Evolutionary conservation across 2,113 vertebrate genomes (phyloP).

Genomic region (Penelope pileata): DNA sequence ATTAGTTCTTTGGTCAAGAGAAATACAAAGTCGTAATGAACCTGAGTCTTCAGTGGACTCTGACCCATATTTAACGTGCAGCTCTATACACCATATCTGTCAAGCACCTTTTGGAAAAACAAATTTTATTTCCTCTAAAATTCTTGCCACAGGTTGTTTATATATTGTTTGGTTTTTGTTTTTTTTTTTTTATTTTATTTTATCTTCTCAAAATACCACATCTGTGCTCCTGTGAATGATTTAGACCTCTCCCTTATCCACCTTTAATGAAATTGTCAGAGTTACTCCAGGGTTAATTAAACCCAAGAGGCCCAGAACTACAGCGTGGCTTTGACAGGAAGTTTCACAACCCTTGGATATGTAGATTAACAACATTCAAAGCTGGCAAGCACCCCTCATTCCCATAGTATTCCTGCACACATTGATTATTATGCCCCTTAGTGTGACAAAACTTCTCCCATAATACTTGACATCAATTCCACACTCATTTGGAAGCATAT

Average conservation of each 20-base stretch:
- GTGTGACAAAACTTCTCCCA: not conserved
- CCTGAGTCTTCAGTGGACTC: not conserved
- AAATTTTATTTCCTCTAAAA: not conserved
- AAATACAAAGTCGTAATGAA: not conserved
- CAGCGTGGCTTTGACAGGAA: not conserved
- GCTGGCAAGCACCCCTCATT: not conserved
- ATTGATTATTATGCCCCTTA: not conserved
- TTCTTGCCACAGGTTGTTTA: not conserved
- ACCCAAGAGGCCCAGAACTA: not conserved
- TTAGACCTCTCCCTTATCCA: not conserved
- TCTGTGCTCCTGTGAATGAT: not conserved
- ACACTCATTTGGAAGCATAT: not conserved
- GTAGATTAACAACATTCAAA: not conserved
- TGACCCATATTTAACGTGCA: not conserved
- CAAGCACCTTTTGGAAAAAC: not conserved
- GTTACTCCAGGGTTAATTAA: slow-evolving; percentile 6
- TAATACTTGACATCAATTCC: not conserved
- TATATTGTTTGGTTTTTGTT: too few species aligned
- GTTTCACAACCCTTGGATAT: not conserved
- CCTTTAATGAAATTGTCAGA: not conserved
- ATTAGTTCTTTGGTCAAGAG: not conserved
- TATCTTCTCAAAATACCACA: not conserved
- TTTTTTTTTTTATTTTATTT: not conserved
- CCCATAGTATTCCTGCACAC: not conserved
- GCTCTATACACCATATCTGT: not conserved